These are phyloP conservation scores for Plestiodon gilberti DNA, from an alignment of 2,113 vertebrate species.

Conservation along the genomic window DNA sequence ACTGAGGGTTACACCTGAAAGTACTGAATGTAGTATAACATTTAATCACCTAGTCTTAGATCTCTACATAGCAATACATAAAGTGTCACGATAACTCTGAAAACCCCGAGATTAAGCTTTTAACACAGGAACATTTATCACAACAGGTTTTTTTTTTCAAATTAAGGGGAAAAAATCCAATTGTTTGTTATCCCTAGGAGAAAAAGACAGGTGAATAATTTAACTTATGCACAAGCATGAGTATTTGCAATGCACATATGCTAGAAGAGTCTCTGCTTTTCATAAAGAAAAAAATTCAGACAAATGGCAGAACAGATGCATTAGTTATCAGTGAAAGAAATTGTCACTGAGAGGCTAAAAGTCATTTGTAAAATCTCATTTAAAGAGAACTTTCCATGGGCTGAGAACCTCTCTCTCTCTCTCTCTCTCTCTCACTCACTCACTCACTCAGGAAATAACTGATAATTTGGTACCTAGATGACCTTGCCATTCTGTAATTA, in stretches of 20 bases:
- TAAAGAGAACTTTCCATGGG: neutral
- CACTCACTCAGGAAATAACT: neutral
- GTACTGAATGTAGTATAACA: neutral
- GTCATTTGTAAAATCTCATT: slow-evolving; percentile 22
- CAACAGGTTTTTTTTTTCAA: neutral
- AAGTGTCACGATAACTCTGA: neutral
- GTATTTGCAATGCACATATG: slow-evolving; percentile 7
- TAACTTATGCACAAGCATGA: neutral
- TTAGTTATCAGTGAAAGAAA: slow-evolving; percentile 15
- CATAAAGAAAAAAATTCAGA: slow-evolving; percentile 20
- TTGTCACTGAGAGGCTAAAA: slow-evolving; percentile 4
- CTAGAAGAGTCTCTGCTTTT: neutral
- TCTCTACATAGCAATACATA: neutral
- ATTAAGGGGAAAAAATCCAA: neutral
- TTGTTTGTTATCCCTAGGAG: neutral
- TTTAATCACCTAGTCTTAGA: slow-evolving; percentile 5
- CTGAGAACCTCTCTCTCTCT: neutral
- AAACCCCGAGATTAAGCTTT: slow-evolving; percentile 6
- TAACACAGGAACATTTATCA: slow-evolving; percentile 11
- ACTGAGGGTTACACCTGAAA: neutral
- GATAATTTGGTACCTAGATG: too few species aligned
- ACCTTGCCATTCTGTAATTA: neutral
- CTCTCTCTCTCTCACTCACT: neutral
- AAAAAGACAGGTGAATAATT: slow-evolving; percentile 4
- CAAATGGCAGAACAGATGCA: slow-evolving; percentile 15